Evolutionary conservation across 2,113 vertebrate species (phyloP), one percentile per base, ranked within the genome.

Genomic region (Carassius auratus): DNA sequence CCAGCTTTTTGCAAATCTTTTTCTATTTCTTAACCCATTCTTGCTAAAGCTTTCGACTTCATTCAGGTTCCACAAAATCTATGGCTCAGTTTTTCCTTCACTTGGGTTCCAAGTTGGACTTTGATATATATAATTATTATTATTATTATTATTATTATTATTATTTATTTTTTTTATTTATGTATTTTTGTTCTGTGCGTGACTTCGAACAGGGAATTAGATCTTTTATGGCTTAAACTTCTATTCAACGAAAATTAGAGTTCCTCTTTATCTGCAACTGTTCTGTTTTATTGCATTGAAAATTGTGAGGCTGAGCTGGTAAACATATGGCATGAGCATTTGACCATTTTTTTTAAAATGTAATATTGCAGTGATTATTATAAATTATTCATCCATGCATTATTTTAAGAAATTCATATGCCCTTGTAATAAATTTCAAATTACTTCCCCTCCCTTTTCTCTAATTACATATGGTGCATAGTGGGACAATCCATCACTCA

Each of bases 271-370:
- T 62, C 13, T 2, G 8, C 12, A 8, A 42, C n/a, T 45, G 36
- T 78, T 78, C 52, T 78, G 30, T 33, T 78, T 78, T 78, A 38
- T 61, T 78, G 55, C 12, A 4, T 78, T 21, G 55, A 61, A 33
- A 42, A 42, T 5, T 8, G 8, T 30, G 10, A 3, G 4, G 19
- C 59, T 42, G 36, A 71, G 68, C 36, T 71, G 68, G 19, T 71
- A 42, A 42, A 71, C 33, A 42, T 36, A 17, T 7, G 55, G 55
- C 26, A 66, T 21, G n/a, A n/a, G 9, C 15, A 15, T 3, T 66
- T 66, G 55, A 57, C 55, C 55, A 19, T 59, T 59, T 21, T 59
- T 21, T 6, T 55, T 26, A 1, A 26, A 55, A 55, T 59, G 19
- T 21, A 59, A 59, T 57, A 19, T 57, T 57, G 52, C 52, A 57